Evolutionary conservation across 2,888 invertebrate species (phyloP).

Genomic region (Ectemnius continuus): DNA sequence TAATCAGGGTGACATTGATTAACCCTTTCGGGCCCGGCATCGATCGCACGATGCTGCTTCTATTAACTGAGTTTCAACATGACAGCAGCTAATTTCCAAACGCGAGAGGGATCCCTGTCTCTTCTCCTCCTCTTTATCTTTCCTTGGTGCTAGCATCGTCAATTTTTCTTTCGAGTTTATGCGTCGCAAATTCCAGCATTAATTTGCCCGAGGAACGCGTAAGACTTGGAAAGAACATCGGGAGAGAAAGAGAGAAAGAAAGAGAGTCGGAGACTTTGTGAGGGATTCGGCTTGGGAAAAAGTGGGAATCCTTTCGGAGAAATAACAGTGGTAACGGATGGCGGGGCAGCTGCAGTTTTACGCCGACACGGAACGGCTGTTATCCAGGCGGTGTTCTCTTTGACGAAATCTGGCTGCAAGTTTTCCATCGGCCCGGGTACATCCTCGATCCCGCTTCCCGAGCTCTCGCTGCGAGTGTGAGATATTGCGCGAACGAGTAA

Average conservation of each 20-base stretch:
- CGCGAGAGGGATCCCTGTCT: no score
- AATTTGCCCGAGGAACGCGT: no score
- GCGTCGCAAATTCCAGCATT: no score
- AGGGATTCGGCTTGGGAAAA: conserved; percentile 18
- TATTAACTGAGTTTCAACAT: no score
- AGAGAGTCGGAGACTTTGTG: no score
- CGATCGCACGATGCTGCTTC: background rate
- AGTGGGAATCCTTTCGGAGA: conserved; percentile 34
- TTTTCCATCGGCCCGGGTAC: conserved; percentile 21
- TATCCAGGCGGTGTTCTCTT: conserved; percentile 28
- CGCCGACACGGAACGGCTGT: conserved; percentile 39
- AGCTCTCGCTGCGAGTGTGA: conserved; percentile 14
- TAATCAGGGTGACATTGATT: conserved; percentile 25
- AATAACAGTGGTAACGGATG: conserved; percentile 43
- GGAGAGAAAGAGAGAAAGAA: no score
- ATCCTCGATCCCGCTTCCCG: conserved; percentile 15
- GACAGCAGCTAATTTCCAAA: no score
- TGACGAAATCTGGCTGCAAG: conserved; percentile 42
- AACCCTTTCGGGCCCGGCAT: conserved; percentile 6
- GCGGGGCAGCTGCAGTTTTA: conserved; percentile 36
- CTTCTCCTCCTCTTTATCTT: no score
- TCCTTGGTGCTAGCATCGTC: no score
- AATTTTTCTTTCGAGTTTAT: no score
- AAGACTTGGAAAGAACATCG: no score
- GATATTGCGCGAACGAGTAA: conserved; percentile 15